Conservation (phyloP, 64 coral and sea anemone species). For the Catalaphyllia jardinei region DNA sequence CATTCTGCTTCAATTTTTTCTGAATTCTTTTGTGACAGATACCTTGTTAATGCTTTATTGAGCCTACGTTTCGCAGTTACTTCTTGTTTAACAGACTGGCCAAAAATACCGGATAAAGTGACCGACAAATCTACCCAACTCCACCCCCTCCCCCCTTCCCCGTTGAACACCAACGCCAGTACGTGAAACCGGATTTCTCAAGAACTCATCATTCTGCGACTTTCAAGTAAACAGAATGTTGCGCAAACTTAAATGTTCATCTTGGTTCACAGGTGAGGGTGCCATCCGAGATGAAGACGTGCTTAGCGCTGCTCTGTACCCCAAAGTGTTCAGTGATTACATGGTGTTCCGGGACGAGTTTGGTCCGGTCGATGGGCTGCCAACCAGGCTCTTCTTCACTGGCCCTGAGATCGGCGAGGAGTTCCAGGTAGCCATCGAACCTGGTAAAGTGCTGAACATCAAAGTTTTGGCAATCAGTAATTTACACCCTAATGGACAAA, state of each 20-base stretch:
- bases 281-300: slow-evolving; percentile 81
- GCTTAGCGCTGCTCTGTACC: slow-evolving; percentile 85
- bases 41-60: too few species aligned
- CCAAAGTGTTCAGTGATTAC: slow-evolving; percentile 94
- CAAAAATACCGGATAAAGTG: too few species aligned
- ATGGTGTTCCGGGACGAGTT: slow-evolving; percentile 94
- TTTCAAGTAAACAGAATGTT: neutral
- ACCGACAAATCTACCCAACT: too few species aligned
- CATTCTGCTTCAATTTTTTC: too few species aligned
- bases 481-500: slow-evolving; percentile 78
- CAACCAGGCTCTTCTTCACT: slow-evolving; percentile 88
- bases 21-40: too few species aligned
- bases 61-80: too few species aligned
- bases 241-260: neutral
- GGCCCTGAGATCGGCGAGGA: slow-evolving; percentile 97
- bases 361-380: slow-evolving; percentile 83
- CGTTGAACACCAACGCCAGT: too few species aligned
- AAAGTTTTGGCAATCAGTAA: slow-evolving; percentile 89
- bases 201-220: neutral
- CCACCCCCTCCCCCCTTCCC: too few species aligned
- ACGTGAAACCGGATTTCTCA: too few species aligned
- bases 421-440: slow-evolving; percentile 88
- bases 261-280: slow-evolving; percentile 58
- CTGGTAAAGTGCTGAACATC: slow-evolving; percentile 84
- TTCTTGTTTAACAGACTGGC: too few species aligned